phyloP scores from a whole-genome alignment of 1,140 invertebrate genomes.

The Pseudoatta argentina region DNA sequence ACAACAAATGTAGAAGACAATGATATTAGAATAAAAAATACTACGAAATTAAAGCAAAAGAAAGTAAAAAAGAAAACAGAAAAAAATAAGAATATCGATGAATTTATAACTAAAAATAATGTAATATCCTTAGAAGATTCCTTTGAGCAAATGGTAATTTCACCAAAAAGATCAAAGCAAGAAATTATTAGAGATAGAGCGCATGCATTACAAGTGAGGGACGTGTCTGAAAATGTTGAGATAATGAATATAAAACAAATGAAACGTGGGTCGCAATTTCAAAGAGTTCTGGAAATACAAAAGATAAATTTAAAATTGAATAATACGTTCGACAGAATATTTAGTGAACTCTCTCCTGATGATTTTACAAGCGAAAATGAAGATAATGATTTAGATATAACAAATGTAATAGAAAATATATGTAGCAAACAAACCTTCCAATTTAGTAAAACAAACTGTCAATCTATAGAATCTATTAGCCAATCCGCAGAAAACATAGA shows the following conservation, averaged over 20 bases:
- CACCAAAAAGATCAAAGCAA: slow-evolving; percentile 77
- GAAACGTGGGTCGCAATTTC: slow-evolving; percentile 77
- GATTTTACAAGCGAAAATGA: slow-evolving; percentile 85
- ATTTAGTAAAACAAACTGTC: slow-evolving; percentile 14
- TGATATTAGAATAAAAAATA: slow-evolving; percentile 67
- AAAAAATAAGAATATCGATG: slow-evolving; percentile 78
- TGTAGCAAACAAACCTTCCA: slow-evolving; percentile 63
- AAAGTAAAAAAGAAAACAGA: slow-evolving; percentile 70
- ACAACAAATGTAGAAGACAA: slow-evolving; percentile 81
- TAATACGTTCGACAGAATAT: slow-evolving; percentile 79
- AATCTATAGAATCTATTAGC: not conserved
- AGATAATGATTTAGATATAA: slow-evolving; percentile 86
- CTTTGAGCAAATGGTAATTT: slow-evolving; percentile 74
- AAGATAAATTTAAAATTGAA: slow-evolving; percentile 75
- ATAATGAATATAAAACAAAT: slow-evolving; percentile 41
- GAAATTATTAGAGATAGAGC: not conserved
- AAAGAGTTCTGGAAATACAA: slow-evolving; percentile 77
- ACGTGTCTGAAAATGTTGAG: not conserved
- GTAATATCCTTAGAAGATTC: slow-evolving; percentile 74
- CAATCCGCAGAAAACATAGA: not conserved
- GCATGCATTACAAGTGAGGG: not conserved
- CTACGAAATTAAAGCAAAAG: slow-evolving; percentile 46
- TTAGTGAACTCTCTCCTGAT: slow-evolving; percentile 83
- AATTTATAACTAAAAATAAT: slow-evolving; percentile 78
- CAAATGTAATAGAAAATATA: slow-evolving; percentile 88